Conservation (phyloP, 53 echinoderm and acorn worm genomes). For the Arbacia lixula region DNA sequence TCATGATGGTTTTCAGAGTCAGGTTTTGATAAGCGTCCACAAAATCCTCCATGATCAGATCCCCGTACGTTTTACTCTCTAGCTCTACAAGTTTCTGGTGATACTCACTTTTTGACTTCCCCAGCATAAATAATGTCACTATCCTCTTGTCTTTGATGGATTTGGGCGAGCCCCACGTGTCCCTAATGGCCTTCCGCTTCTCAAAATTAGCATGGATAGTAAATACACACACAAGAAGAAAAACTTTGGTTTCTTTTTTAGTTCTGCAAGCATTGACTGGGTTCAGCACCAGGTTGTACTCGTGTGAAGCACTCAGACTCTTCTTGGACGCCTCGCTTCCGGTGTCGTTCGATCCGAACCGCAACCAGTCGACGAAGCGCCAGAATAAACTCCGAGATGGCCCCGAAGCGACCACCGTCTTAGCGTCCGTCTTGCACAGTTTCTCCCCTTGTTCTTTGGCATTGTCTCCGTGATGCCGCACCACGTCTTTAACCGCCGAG, state of each 20-base stretch:
- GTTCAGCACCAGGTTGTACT: slow-evolving; percentile 58
- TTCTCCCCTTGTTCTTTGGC: slow-evolving; percentile 17
- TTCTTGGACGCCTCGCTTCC: background rate
- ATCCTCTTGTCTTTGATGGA: background rate
- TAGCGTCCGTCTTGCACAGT: background rate
- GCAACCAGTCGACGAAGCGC: slow-evolving; percentile 15
- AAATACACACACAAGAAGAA: slow-evolving; percentile 61
- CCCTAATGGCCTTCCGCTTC: slow-evolving; percentile 60
- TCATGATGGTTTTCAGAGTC: slow-evolving; percentile 70
- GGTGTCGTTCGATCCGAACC: background rate
- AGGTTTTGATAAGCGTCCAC: slow-evolving; percentile 61
- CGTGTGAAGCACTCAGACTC: slow-evolving; percentile 50
- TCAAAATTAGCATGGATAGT: slow-evolving; percentile 52
- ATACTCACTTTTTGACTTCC: slow-evolving; percentile 8
- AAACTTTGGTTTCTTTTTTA: slow-evolving; percentile 2
- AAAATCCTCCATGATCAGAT: slow-evolving; percentile 68
- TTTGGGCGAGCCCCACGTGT: slow-evolving; percentile 58
- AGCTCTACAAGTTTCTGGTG: slow-evolving; percentile 43
- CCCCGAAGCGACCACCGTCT: background rate
- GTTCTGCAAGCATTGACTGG: slow-evolving; percentile 57
- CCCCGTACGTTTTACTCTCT: slow-evolving; percentile 54
- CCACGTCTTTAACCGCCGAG: slow-evolving; percentile 20
- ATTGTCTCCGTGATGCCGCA: slow-evolving; percentile 33
- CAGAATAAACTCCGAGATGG: background rate
- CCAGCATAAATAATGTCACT: slow-evolving; percentile 61